These are phyloP conservation scores for Planiliza haematocheilus DNA, from an alignment of 2,113 vertebrate species.

Conservation along the genomic window DNA sequence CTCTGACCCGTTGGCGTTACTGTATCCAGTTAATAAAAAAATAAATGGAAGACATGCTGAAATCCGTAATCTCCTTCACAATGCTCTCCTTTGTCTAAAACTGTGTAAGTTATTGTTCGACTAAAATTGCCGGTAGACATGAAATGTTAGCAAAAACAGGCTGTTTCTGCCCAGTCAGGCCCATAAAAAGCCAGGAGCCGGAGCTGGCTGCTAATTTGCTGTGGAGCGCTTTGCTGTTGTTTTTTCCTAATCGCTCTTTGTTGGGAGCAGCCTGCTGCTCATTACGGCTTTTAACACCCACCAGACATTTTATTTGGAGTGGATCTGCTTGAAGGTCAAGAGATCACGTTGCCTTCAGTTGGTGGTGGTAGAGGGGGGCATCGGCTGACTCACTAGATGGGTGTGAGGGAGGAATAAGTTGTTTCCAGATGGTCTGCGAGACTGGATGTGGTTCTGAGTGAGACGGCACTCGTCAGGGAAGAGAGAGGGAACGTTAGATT, in stretches of 20 bases:
- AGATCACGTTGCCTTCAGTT: conserved; percentile 19
- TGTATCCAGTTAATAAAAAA: neutral
- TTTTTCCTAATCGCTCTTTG: conserved; percentile 56
- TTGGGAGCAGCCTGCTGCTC: conserved; percentile 49
- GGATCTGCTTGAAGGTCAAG: conserved; percentile 53
- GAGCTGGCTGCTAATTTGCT: conserved; percentile 42
- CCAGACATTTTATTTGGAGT: conserved; percentile 41
- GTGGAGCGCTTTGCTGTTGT: conserved; percentile 36
- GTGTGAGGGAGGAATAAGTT: conserved; percentile 25
- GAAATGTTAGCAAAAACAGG: conserved; percentile 30
- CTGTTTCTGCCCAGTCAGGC: conserved; percentile 47
- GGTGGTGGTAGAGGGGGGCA: neutral
- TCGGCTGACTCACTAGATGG: conserved; percentile 54
- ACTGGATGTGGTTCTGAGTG: neutral
- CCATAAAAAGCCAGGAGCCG: conserved; percentile 54
- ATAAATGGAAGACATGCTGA: neutral
- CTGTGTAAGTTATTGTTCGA: conserved; percentile 5
- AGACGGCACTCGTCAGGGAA: conserved; percentile 2
- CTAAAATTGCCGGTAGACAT: conserved; percentile 32
- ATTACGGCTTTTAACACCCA: conserved; percentile 43
- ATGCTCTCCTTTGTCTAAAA: conserved; percentile 40
- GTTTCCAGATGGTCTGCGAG: conserved; percentile 61
- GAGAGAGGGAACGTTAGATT: no score
- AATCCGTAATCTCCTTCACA: conserved; percentile 23
- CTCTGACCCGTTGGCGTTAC: neutral